These are phyloP conservation scores for Rhagium mordax DNA, from an alignment of 2,888 invertebrate species.

Conservation along the genomic window DNA sequence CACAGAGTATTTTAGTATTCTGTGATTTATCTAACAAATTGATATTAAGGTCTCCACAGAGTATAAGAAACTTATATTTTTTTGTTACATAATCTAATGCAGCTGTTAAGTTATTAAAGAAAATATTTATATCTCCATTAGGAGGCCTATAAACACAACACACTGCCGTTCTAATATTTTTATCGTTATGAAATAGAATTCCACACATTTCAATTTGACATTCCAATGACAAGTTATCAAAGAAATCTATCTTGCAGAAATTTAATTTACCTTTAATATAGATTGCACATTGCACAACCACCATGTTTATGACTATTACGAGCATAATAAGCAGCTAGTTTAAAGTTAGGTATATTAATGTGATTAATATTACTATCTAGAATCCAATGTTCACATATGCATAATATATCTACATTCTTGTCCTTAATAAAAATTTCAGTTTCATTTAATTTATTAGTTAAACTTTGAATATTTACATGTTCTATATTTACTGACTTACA, in stretches of 20 bases:
- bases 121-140: not conserved
- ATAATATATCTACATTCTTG: not conserved
- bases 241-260: not conserved
- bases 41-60: too few relatives aligned
- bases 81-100: not conserved
- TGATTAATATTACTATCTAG: not conserved
- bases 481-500: not conserved
- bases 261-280: not conserved
- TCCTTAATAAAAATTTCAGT: not conserved
- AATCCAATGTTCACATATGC: not conserved
- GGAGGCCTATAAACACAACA: not conserved
- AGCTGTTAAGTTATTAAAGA: not conserved
- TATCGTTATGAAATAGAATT: not conserved
- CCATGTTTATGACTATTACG: not conserved
- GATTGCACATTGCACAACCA: too few relatives aligned
- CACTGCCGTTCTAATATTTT: not conserved
- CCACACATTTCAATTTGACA: not conserved
- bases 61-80: too few relatives aligned
- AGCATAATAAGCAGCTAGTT: not conserved
- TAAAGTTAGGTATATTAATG: not conserved
- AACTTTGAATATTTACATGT: not conserved
- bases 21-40: not conserved
- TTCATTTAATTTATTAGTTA: not conserved
- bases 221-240: not conserved
- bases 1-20: constrained; percentile 69